Percentiles rank a stretch among this genome's conserved stretches.
These are phyloP conservation scores for Toxonevra muliebris DNA, from an alignment of 2,888 invertebrate genomes.

Conservation along the genomic window DNA sequence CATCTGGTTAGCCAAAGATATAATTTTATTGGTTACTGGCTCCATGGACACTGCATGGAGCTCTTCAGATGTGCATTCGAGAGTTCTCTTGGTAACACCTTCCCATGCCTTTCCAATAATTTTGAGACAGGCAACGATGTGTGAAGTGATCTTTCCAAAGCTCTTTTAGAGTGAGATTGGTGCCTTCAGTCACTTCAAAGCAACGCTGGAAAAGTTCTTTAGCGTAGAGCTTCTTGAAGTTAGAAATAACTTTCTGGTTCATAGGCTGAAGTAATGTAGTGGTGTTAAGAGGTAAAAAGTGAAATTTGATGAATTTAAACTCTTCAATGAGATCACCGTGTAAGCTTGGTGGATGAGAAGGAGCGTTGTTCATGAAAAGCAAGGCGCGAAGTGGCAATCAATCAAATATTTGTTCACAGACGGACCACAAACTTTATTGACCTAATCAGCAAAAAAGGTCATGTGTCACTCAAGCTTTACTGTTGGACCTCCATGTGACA, in stretches of 20 bases:
- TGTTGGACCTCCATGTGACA: too few relatives aligned
- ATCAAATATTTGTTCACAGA: too few relatives aligned
- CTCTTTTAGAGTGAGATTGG: neutral
- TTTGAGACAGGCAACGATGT: neutral
- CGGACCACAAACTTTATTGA: too few relatives aligned
- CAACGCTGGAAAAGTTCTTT: constrained; percentile 1
- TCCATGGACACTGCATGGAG: constrained; percentile 3
- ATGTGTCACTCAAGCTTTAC: too few relatives aligned
- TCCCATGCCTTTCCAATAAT: constrained; percentile 1
- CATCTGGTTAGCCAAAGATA: neutral
- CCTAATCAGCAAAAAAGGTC: too few relatives aligned
- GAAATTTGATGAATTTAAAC: too few relatives aligned
- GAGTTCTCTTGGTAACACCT: constrained; percentile 11
- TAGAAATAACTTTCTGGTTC: neutral
- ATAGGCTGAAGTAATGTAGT: neutral
- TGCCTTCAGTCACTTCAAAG: neutral
- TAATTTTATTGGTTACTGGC: constrained; percentile 13
- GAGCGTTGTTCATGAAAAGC: too few relatives aligned
- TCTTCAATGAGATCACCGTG: too few relatives aligned
- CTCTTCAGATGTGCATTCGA: constrained; percentile 12
- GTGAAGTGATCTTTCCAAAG: too few relatives aligned
- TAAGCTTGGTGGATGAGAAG: too few relatives aligned
- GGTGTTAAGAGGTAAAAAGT: too few relatives aligned
- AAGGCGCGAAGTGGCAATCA: too few relatives aligned
- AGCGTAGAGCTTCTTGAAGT: neutral